Base-by-base conservation (phyloP, 2,797 vertebrate genomes). In the Stomatorhinus walkeri region DNA sequence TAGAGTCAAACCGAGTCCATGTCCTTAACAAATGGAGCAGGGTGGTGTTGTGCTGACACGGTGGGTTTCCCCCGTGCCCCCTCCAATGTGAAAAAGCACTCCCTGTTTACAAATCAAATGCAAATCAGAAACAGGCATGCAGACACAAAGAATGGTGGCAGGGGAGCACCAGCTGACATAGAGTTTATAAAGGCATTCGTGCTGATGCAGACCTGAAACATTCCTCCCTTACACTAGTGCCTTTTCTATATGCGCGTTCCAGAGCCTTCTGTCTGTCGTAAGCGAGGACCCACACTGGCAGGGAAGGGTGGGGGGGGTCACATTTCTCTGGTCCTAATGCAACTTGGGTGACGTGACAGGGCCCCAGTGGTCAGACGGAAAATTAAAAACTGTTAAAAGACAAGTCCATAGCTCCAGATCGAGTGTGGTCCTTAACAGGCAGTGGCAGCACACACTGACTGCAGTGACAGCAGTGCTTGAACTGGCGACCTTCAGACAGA, bases 331-430 rank as follows among this genome's bases (percentile, higher is more conserved):
- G 84, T 52, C 48, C 2, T 12, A 24, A 85, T 85, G 24, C 49
- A 16, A 85, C 49, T 85, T 85, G 49, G 49, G 49, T 32, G 64
- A 72, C 64, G 64, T 36, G 84, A 52, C n/a, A 14, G 24, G 49
- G 49, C 49, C 46, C 84, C 19, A 85, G 49, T 28, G 6, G 84
- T 85, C 49, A 85, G 24, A 85, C 24, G 48, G 84, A 22, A 52
- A 85, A 85, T 51, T 54, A 85, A 52, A 54, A 85, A 48, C 24
- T 51, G 84, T 22, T 52, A 32, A 85, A 85, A 85, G 49, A 51
- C 12, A 5, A 24, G 19, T 46, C 10, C 49, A 52, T 4, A 14
- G 22, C n/a, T 46, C 7, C 16, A 46, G 22, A 84, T n/a, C 7
- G 9, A 43, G 22, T 24, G 16, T 14, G 43, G 19, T 5, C 40